Base-by-base conservation (phyloP, 2,888 invertebrate genomes). In the Ecliptopera silaceata region DNA sequence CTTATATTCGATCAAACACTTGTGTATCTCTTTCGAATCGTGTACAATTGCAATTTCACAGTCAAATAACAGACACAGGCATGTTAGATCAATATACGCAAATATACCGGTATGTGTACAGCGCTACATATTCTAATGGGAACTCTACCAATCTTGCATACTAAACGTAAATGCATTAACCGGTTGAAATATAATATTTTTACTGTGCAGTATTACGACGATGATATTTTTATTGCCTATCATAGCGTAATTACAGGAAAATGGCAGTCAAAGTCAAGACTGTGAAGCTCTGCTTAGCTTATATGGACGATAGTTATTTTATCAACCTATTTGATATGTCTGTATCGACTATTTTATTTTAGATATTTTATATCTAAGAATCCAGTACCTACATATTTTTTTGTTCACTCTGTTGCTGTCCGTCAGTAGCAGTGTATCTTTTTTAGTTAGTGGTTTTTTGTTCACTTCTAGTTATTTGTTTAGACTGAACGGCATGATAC, bases 1-100 rank as follows among this genome's bases (percentile, higher is more conserved):
- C 77, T 72, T 69, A 71, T 75, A 66, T 70, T 68, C 71, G 68
- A 70, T 64, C 71, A 71, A 75, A 75, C 70, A 75, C 59, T 50
- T 54, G 54, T 59, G 50, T 47, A 44, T 58, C 31, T 58, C 39
- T 50, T 43, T 54, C 66, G 69, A 70, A 69, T 75, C 69, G 71
- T 70, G 70, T 63, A 74, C 72, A 78, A 77, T 79, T 65, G 73
- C 72, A 69, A 77, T 79, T 79, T 79, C 74, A 78, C 77, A 80
- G 68, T 74, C 72, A 74, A 77, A 79, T 71, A 77, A 71, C 68
- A 73, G 72, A 74, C 71, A 73, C 70, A 56, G 61, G 67, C 70
- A 66, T 64, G 1, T 56, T 60, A 69, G 60, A 66, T 61, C 61
- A 69, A 70, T 64, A 61, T 64, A 63, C 46, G 45, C 59, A 39